Evolutionary conservation across 1,140 invertebrate species (phyloP).

Genomic region (Anastrepha obliqua): DNA sequence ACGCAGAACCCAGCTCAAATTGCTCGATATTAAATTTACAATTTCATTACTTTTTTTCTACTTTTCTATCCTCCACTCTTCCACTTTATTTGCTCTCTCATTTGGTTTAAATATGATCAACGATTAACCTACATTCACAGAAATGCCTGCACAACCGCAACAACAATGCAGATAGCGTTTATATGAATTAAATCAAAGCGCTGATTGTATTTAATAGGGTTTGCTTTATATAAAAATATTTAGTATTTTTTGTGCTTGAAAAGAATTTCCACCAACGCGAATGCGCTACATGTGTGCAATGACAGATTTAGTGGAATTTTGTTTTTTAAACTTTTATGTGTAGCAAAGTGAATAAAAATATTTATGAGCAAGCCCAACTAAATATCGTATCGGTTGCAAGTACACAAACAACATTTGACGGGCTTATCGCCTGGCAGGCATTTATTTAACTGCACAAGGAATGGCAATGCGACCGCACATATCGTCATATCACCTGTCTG

Average conservation of each 20-base stretch:
- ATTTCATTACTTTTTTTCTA: not conserved
- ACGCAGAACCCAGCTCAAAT: not conserved
- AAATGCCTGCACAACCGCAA: not conserved
- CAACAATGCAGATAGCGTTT: not conserved
- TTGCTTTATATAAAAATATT: not conserved
- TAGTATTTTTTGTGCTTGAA: not conserved
- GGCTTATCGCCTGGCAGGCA: too few relatives aligned
- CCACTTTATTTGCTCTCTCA: not conserved
- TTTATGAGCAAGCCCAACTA: not conserved
- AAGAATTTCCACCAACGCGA: not conserved
- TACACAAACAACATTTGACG: too few relatives aligned
- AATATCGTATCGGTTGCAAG: too few relatives aligned
- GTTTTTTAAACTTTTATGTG: not conserved
- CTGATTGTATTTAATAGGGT: constrained; percentile 1
- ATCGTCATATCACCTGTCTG: not conserved
- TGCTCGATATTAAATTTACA: constrained; percentile 35
- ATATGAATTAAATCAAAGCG: constrained; percentile 21
- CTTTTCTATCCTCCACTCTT: not conserved
- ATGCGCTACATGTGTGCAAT: not conserved
- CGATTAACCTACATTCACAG: constrained; percentile 39
- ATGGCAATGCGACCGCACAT: too few relatives aligned
- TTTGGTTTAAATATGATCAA: not conserved
- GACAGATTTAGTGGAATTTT: not conserved
- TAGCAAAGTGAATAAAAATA: not conserved
- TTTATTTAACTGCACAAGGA: too few relatives aligned